phyloP scores from a whole-genome alignment of 37 sponge, comb jelly and placozoan species.

The Eunapius fragilis region DNA sequence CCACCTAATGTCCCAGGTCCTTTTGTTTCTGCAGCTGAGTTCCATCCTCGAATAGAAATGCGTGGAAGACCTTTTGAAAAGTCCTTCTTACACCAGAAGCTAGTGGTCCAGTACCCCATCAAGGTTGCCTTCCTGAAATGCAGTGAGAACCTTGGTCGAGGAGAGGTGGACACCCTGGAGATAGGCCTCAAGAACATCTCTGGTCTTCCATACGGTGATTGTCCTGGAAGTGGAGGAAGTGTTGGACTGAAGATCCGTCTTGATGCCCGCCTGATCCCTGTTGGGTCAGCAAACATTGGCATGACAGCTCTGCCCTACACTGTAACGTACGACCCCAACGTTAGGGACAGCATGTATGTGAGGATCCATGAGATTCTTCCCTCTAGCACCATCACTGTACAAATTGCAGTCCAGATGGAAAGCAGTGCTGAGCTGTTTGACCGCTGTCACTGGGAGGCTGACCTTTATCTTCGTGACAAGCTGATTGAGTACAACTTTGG shows the following conservation, averaged over 20 bases:
- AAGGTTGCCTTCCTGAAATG: conserved; percentile 63
- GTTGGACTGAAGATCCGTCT: conserved; percentile 65
- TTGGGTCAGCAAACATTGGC: conserved; percentile 56
- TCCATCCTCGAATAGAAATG: conserved; percentile 63
- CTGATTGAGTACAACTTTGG: conserved; percentile 79
- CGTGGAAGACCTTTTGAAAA: conserved; percentile 79
- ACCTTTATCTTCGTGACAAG: conserved; percentile 77
- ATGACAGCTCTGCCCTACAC: conserved; percentile 50
- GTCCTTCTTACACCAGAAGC: conserved; percentile 52
- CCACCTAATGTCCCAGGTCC: conserved; percentile 83
- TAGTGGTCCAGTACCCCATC: conserved; percentile 82
- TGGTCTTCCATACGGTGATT: conserved; percentile 65
- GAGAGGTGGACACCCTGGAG: conserved; percentile 68
- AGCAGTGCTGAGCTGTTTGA: conserved; percentile 81
- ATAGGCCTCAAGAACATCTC: conserved; percentile 83
- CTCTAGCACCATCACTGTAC: conserved; percentile 53
- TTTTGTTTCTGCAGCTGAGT: conserved; percentile 69
- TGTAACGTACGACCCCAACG: conserved; percentile 68
- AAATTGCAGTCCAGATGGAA: conserved; percentile 69
- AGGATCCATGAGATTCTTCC: conserved; percentile 68
- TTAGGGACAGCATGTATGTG: conserved; percentile 72
- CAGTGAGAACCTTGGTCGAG: conserved; percentile 67
- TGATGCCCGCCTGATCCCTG: conserved; percentile 76
- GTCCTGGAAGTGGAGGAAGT: conserved; percentile 69
- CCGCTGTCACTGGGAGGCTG: conserved; percentile 73